phyloP scores from a whole-genome alignment of 2,797 vertebrate species.

The Chaetodon trifasciatus region DNA sequence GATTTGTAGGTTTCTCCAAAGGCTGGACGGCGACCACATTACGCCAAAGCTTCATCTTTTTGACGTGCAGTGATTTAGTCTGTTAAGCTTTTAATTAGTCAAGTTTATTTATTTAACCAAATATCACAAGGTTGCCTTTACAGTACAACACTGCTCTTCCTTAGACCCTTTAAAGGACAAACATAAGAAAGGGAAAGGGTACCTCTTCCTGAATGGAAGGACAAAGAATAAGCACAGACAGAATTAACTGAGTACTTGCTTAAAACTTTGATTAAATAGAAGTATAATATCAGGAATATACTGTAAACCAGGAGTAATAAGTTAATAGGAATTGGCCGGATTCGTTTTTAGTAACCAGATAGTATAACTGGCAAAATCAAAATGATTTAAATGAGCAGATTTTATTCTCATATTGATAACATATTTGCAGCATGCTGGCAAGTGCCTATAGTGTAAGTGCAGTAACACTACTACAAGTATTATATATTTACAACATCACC shows the following conservation, averaged over 20 bases:
- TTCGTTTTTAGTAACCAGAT: neutral
- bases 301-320: neutral
- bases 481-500: neutral
- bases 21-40: neutral
- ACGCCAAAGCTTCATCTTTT: neutral
- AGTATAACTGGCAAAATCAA: neutral
- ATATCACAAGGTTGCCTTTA: neutral
- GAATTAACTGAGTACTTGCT: neutral
- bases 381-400: neutral
- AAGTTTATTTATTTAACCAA: neutral
- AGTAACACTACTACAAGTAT: neutral
- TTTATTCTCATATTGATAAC: neutral
- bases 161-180: neutral
- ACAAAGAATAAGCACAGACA: neutral
- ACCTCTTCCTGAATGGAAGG: neutral
- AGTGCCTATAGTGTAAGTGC: neutral
- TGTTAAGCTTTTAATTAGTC: neutral
- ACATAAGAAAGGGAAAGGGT: neutral
- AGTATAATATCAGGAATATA: neutral
- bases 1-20: constrained; percentile 14
- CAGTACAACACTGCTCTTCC: neutral
- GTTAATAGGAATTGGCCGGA: neutral
- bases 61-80: neutral
- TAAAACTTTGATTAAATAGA: neutral
- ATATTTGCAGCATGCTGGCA: neutral